phyloP scores from a whole-genome alignment of 2,888 invertebrate genomes.

The Aricia artaxerxes region DNA sequence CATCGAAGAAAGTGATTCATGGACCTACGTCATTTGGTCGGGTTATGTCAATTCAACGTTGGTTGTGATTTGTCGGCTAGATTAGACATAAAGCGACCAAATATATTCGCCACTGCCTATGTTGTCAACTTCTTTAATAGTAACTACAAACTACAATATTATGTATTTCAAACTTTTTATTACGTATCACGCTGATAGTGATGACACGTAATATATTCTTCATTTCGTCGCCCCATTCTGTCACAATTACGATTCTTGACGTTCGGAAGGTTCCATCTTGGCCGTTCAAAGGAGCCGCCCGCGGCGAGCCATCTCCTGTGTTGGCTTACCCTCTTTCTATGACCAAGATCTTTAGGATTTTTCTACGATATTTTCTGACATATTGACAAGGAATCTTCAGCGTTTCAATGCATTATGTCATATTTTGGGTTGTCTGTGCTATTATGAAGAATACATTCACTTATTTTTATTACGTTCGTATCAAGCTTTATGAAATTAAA shows the following conservation, averaged over 20 bases:
- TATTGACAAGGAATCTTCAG: conserved; percentile 23
- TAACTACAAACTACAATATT: too few relatives aligned
- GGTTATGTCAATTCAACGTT: too few relatives aligned
- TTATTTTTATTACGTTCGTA: not conserved
- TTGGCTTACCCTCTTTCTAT: conserved; percentile 48
- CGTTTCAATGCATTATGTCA: not conserved
- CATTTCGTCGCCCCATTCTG: conserved; percentile 2
- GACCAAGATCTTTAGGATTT: conserved; percentile 36
- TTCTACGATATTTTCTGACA: conserved; percentile 31
- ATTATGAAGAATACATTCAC: too few relatives aligned
- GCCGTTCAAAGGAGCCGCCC: conserved; percentile 46
- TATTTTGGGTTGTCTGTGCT: not conserved
- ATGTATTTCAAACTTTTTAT: too few relatives aligned
- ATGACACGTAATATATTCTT: not conserved
- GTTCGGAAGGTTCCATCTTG: not conserved
- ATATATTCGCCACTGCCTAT: too few relatives aligned
- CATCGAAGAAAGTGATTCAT: too few relatives aligned
- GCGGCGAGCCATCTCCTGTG: conserved; percentile 50
- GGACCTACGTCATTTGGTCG: too few relatives aligned
- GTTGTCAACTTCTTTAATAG: too few relatives aligned
- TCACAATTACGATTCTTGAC: not conserved
- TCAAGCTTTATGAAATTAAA: not conserved
- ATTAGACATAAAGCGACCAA: too few relatives aligned
- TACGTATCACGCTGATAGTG: not conserved
- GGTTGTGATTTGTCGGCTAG: too few relatives aligned